Base-by-base conservation (phyloP, 2,113 vertebrate species). In the Sturnus vulgaris region DNA sequence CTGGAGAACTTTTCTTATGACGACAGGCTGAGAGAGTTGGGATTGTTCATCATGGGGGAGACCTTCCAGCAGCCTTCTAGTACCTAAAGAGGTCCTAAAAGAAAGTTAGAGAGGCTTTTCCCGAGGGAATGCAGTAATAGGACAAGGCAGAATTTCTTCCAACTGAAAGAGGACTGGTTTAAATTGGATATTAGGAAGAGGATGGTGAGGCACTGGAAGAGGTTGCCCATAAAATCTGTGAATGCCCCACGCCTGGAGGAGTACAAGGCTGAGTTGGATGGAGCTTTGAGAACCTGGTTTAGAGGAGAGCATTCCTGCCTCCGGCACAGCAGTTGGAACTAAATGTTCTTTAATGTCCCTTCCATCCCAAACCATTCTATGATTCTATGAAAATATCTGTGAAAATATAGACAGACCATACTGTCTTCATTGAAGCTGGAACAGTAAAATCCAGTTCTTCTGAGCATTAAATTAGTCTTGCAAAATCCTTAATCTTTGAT, bases 191-290 rank as follows among this genome's bases (percentile, higher is more conserved):
- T 52, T 59, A 46, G 28, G 24, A 66, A 82, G 47, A 44, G 13
- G 44, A 14, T 60, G 23, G 16, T n/a, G 30, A 75, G 13, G n/a
- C 39, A 12, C 16, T 53, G 47, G 50, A 56, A 31, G 25, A 60
- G 2, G 13, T 18, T 89, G 20, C 12, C 9, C 39, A 7, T 44
- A 53, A 59, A 73, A 46, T 11, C 12, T 47, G 28, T 53, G n/a
- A 46, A 15, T 46, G 21, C 4, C 16, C 13, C 20, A 52, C 46
- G 28, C 46, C 19, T 66, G 33, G 15, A 44, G 9, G 3, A 17
- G 28, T 17, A 13, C 28, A 53, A 46, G 33, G 11, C 28, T 0
- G 1, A 37, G 13, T 0, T 60, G 61, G 28, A 55, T 25, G 9
- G n/a, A 16, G 20, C n/a, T 60, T 60, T 46, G 39, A 53, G 53